These are phyloP conservation scores for Ernsta delagoae DNA, from an alignment of 2,888 invertebrate genomes.

Conservation along the genomic window DNA sequence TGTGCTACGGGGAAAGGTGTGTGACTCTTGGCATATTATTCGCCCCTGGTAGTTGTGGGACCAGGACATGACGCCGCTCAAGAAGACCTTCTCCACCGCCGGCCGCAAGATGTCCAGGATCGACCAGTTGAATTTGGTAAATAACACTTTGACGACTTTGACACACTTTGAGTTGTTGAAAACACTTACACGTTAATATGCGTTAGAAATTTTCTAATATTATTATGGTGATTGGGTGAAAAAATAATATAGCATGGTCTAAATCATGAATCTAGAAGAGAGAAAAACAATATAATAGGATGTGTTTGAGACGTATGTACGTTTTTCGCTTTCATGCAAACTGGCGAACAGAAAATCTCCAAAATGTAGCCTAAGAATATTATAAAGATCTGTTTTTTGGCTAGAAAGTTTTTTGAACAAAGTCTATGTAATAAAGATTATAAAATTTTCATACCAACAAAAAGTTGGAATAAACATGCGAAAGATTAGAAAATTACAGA, in stretches of 20 bases:
- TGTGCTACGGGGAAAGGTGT: slow-evolving; percentile 35
- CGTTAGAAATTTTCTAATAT: not conserved
- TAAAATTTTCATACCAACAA: too few relatives aligned
- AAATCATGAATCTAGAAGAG: not conserved
- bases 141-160: too few relatives aligned
- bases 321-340: too few relatives aligned
- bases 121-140: slow-evolving; percentile 93
- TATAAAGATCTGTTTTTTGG: too few relatives aligned
- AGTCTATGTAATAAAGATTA: too few relatives aligned
- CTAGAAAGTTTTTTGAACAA: too few relatives aligned
- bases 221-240: not conserved
- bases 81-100: slow-evolving; percentile 90
- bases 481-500: too few relatives aligned
- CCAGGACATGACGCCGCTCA: slow-evolving; percentile 94
- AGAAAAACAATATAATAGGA: too few relatives aligned
- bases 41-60: slow-evolving; percentile 90
- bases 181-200: not conserved
- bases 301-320: too few relatives aligned
- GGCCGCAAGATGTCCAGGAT: slow-evolving; percentile 93
- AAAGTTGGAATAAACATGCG: too few relatives aligned
- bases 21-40: slow-evolving; percentile 52
- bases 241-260: not conserved
- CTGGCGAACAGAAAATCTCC: too few relatives aligned
- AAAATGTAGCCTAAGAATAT: too few relatives aligned
- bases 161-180: slow-evolving; percentile 13